These are phyloP conservation scores for Callithrix jacchus DNA, from an alignment of 2,113 vertebrate genomes.

Conservation along the genomic window DNA sequence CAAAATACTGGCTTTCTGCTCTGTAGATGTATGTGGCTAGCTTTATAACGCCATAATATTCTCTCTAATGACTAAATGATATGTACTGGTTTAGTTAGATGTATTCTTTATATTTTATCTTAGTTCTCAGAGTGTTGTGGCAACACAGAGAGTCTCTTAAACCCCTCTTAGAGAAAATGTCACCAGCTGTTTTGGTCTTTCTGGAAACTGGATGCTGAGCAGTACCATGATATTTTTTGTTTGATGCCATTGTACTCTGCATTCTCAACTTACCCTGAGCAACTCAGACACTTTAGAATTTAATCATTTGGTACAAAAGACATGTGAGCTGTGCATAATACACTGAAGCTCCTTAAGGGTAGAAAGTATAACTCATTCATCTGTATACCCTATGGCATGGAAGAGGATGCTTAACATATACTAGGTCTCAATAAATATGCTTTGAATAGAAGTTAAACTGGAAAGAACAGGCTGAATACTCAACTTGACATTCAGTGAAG, in stretches of 20 bases:
- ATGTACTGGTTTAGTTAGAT: neutral
- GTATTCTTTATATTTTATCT: neutral
- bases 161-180: neutral
- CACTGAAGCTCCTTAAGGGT: neutral
- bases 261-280: neutral
- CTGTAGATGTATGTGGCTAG: neutral
- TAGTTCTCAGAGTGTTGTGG: neutral
- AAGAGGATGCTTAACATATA: neutral
- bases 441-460: conserved; percentile 44
- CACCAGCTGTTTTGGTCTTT: neutral
- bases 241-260: neutral
- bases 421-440: conserved; percentile 16
- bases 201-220: neutral
- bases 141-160: neutral
- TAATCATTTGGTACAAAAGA: conserved; percentile 28
- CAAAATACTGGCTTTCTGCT: neutral
- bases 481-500: conserved; percentile 47
- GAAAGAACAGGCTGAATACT: conserved; percentile 26
- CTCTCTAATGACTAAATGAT: neutral
- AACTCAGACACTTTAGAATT: neutral
- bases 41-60: neutral
- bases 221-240: neutral
- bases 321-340: neutral
- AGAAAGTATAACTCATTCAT: neutral
- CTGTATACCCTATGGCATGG: neutral